phyloP scores from a whole-genome alignment of 2,888 invertebrate genomes.

The Spicauda simplicius region DNA sequence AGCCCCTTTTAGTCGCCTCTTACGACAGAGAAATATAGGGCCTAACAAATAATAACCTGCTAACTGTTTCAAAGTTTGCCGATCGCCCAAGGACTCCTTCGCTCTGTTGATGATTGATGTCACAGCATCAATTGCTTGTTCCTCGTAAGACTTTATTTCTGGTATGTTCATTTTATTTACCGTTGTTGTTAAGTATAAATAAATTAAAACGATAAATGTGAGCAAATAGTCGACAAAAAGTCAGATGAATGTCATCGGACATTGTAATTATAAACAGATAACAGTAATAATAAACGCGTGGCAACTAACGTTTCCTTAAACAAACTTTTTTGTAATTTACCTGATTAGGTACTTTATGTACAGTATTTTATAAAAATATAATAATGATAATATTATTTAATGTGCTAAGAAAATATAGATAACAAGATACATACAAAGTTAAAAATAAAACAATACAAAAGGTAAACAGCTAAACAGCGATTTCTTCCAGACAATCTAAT shows the following conservation, averaged over 20 bases:
- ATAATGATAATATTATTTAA: too few relatives aligned
- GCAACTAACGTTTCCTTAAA: too few relatives aligned
- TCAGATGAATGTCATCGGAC: neutral
- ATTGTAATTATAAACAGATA: neutral
- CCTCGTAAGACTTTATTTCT: constrained; percentile 59
- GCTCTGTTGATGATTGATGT: constrained; percentile 66
- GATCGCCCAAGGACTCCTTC: constrained; percentile 57
- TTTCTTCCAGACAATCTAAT: too few relatives aligned
- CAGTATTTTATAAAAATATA: too few relatives aligned
- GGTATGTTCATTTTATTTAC: constrained; percentile 58
- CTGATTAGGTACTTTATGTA: too few relatives aligned
- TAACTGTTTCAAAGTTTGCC: constrained; percentile 59
- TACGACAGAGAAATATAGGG: too few relatives aligned
- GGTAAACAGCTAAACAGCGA: too few relatives aligned
- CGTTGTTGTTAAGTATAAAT: neutral
- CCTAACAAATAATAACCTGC: constrained; percentile 55
- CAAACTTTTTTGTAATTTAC: too few relatives aligned
- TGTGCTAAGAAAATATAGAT: too few relatives aligned
- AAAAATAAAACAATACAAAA: too few relatives aligned
- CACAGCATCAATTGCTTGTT: constrained; percentile 64
- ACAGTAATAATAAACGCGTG: neutral
- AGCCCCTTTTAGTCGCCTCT: too few relatives aligned
- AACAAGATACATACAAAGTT: too few relatives aligned
- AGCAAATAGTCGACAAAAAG: neutral
- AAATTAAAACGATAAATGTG: neutral